Base-by-base conservation (phyloP, 2,797 vertebrate species). In the Acrossocheilus fasciatus region DNA sequence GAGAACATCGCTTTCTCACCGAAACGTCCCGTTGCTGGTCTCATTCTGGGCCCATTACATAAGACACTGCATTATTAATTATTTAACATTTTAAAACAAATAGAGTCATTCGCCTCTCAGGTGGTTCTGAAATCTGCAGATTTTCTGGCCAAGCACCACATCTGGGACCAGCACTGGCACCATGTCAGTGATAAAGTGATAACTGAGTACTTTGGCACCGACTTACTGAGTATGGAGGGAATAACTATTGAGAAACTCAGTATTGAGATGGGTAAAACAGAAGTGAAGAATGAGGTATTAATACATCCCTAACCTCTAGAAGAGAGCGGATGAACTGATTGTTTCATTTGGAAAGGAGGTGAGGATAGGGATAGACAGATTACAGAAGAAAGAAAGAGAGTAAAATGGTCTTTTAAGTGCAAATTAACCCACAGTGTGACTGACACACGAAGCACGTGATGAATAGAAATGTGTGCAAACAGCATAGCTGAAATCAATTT, bases 381-480 rank as follows among this genome's bases (percentile, higher is more conserved):
- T 30, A 57, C 4, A 79, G 7, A 41, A 36, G 30, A 30, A 14
- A 45, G 15, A n/a, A 50, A 26, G 12, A 20, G 14, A 45, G 15
- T 30, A 20, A 59, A 79, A 78, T 4, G 9, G 17, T 59, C 5
- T 17, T 81, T 81, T 64, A 74, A 86, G 84, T 86, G 84, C 84
- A 86, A 62, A 57, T 59, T 15, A 45, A 72, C 66, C 12, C 83
- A 45, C 66, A 36, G 39, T 57, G n/a, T 54, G 6, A 15, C 75
- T 36, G 47, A 59, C 18, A 70, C 34, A 68, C 7, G 2, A 84
- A 76, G 47, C 6, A 26, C 5, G 36, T 36, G 54, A 15, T 20
- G 3, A 62, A 23, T 26, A 72, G 14, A 73, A 72, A 70, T 64
- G 75, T 73, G 83, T 54, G n/a, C 36, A 83, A 76, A 52, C 41